Evolutionary conservation across 2,797 vertebrate species (phyloP).

Genomic region (Lepidocolaptes lacrymiger): DNA sequence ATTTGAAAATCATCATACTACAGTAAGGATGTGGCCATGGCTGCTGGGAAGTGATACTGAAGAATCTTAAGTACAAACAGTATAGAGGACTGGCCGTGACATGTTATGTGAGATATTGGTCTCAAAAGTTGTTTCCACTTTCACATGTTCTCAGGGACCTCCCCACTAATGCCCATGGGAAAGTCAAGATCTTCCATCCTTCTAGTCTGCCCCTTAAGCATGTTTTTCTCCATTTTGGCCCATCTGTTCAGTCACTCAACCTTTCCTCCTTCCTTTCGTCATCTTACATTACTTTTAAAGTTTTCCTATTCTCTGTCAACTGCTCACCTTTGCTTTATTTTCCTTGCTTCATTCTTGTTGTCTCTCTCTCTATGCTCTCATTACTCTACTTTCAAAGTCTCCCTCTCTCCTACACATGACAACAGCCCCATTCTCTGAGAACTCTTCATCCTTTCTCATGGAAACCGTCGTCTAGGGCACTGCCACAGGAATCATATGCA

Average conservation of each 20-base stretch:
- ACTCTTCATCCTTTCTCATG: not conserved
- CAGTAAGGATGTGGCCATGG: conserved; percentile 32
- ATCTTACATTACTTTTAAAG: not conserved
- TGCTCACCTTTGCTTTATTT: not conserved
- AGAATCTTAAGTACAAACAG: not conserved
- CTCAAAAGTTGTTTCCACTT: not conserved
- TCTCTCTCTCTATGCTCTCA: not conserved
- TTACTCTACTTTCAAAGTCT: not conserved
- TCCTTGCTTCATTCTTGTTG: not conserved
- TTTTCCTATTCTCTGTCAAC: not conserved
- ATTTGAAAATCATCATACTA: not conserved
- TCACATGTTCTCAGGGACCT: not conserved
- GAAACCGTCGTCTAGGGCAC: not conserved
- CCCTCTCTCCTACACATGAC: not conserved
- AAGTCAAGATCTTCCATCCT: not conserved
- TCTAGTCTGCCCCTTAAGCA: not conserved
- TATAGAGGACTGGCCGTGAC: not conserved
- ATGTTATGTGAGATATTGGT: not conserved
- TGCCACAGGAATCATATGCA: not conserved
- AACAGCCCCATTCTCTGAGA: not conserved
- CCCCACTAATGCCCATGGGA: not conserved
- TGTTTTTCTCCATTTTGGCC: not conserved
- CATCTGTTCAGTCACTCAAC: not conserved
- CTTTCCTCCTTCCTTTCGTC: not conserved
- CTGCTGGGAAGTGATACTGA: conserved; percentile 9